Percentiles rank a stretch among this genome's conserved stretches.
phyloP scores from a whole-genome alignment of 1,140 invertebrate genomes.

The Rhizoglyphus robini region DNA sequence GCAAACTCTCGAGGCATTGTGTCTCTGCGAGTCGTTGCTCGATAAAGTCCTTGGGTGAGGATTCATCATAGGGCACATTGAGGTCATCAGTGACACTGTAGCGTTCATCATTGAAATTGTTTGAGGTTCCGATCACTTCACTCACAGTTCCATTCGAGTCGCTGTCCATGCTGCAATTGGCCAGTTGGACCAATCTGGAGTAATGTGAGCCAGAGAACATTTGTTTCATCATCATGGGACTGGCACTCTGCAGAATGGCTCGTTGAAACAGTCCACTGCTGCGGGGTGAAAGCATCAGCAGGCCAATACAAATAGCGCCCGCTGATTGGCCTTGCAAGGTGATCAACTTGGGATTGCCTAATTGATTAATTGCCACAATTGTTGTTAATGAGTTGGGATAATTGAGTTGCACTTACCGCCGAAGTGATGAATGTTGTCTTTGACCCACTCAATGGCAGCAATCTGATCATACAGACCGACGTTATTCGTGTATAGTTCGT shows the following conservation, averaged over 20 bases:
- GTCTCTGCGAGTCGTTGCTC: not conserved
- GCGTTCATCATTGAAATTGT: not conserved
- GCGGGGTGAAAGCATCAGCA: conserved; percentile 81
- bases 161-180: not conserved
- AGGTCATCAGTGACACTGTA: not conserved
- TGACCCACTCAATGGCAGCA: conserved; percentile 83
- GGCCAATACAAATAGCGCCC: conserved; percentile 77
- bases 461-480: conserved; percentile 84
- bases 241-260: conserved; percentile 46
- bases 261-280: conserved; percentile 62
- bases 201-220: conserved; percentile 38
- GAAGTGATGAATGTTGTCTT: conserved; percentile 80
- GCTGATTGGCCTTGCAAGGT: conserved; percentile 93
- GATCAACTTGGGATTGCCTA: conserved; percentile 66
- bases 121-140: not conserved
- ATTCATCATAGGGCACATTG: not conserved
- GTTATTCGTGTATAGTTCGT: conserved; percentile 69
- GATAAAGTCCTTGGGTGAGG: not conserved
- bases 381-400: not conserved
- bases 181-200: conserved; percentile 66
- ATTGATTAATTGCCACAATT: not conserved
- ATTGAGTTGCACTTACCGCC: conserved; percentile 47
- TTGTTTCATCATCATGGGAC: conserved; percentile 36
- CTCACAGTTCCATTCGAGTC: not conserved
- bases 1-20: not conserved